Conservation (phyloP, 2,113 vertebrate species). For the Calidris pygmaea region DNA sequence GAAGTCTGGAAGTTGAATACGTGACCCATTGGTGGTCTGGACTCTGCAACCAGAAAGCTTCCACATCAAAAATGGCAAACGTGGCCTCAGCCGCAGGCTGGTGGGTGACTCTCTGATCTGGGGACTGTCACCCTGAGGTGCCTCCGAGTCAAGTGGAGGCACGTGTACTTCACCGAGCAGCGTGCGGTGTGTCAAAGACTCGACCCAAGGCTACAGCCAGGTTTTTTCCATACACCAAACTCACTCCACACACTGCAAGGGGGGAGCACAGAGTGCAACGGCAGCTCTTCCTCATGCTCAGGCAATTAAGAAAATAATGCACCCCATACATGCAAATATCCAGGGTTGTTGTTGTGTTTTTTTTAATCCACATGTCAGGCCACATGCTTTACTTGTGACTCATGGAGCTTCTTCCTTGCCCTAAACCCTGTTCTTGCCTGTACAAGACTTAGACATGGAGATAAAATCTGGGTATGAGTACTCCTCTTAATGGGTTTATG, state of each 20-base stretch:
- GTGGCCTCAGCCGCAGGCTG: not conserved
- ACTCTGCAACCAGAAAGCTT: not conserved
- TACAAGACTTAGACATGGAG: not conserved
- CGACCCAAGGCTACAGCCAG: not conserved
- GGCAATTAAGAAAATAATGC: not conserved
- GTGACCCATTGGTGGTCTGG: not conserved
- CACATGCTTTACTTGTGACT: not conserved
- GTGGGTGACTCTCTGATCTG: not conserved
- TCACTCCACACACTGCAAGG: not conserved
- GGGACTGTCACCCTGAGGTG: not conserved
- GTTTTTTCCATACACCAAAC: not conserved
- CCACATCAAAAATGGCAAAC: not conserved
- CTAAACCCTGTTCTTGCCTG: not conserved
- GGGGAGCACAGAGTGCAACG: not conserved
- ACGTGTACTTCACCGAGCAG: not conserved
- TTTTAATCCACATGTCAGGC: not conserved
- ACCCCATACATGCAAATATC: not conserved
- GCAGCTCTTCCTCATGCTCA: not conserved
- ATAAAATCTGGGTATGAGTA: not conserved
- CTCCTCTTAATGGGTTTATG: not conserved
- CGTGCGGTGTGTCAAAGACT: not conserved
- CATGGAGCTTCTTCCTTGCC: not conserved
- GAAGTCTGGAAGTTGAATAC: not conserved
- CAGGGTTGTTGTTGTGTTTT: not conserved
- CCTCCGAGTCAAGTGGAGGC: not conserved